Percentiles rank a stretch among this genome's conserved stretches.
Evolutionary conservation across 2,888 invertebrate genomes (phyloP).

Genomic region (Meghimatium bilineatum): DNA sequence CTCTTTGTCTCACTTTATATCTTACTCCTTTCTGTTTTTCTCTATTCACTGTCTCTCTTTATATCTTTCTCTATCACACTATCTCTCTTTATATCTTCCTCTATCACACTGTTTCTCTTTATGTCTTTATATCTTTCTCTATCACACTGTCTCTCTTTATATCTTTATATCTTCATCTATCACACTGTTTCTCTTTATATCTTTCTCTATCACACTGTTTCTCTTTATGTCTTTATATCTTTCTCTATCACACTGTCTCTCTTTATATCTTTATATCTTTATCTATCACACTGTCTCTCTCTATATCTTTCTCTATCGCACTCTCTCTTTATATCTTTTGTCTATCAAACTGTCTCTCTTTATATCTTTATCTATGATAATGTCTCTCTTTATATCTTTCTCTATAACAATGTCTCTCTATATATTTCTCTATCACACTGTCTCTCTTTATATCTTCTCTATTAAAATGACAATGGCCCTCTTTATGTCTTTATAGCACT

Average conservation of each 20-base stretch:
- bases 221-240: background rate
- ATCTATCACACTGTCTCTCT: background rate
- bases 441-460: no score
- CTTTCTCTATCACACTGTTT: background rate
- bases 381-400: background rate
- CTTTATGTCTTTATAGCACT: background rate
- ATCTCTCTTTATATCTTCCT: background rate
- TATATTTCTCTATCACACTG: no score
- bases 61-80: background rate
- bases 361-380: background rate
- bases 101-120: background rate
- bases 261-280: slow-evolving; percentile 4
- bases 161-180: background rate
- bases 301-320: background rate
- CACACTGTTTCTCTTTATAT: background rate
- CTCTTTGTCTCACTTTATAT: no score
- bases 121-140: background rate
- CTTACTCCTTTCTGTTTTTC: no score
- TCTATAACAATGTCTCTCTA: background rate
- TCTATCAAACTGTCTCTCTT: background rate
- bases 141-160: background rate
- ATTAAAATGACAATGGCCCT: no score
- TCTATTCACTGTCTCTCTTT: no score
- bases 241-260: background rate
- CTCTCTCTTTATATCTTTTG: background rate